These are phyloP conservation scores for Meandrina meandrites DNA, from an alignment of 92 coral and sea anemone genomes.

Conservation along the genomic window DNA sequence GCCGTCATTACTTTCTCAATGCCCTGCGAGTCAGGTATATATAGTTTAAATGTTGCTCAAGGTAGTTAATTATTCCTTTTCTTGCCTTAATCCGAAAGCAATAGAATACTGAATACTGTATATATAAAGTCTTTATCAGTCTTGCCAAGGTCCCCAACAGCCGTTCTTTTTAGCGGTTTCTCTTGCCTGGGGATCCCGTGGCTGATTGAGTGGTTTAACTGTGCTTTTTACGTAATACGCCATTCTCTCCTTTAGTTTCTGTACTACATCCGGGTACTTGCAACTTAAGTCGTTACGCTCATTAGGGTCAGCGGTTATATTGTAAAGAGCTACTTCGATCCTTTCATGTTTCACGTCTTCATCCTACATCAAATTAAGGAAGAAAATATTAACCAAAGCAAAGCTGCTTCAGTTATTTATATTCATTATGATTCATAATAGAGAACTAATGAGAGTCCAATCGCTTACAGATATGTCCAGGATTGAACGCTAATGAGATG, in stretches of 20 bases:
- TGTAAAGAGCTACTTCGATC: slow-evolving; percentile 73
- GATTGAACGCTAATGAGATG: too few species aligned
- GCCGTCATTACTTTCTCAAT: too few species aligned
- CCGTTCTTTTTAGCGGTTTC: slow-evolving; percentile 62
- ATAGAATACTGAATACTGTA: too few species aligned
- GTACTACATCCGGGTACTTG: slow-evolving; percentile 66
- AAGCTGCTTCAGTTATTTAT: too few species aligned
- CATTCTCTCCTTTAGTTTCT: slow-evolving; percentile 57
- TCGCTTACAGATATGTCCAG: too few species aligned
- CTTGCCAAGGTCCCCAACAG: slow-evolving; percentile 80
- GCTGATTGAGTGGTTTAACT: slow-evolving; percentile 62
- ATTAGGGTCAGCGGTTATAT: slow-evolving; percentile 79
- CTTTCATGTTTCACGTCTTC: neutral
- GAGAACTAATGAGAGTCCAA: too few species aligned
- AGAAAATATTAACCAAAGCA: neutral
- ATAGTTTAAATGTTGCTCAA: too few species aligned
- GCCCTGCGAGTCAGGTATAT: too few species aligned
- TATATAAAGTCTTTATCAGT: neutral
- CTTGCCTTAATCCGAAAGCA: too few species aligned
- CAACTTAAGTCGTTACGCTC: slow-evolving; percentile 65
- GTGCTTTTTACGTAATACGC: slow-evolving; percentile 52
- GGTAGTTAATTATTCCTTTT: too few species aligned
- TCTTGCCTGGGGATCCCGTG: slow-evolving; percentile 74
- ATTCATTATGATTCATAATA: too few species aligned
- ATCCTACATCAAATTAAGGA: slow-evolving; percentile 12